Conservation (phyloP, 2,113 vertebrate genomes). For the Talpa occidentalis region DNA sequence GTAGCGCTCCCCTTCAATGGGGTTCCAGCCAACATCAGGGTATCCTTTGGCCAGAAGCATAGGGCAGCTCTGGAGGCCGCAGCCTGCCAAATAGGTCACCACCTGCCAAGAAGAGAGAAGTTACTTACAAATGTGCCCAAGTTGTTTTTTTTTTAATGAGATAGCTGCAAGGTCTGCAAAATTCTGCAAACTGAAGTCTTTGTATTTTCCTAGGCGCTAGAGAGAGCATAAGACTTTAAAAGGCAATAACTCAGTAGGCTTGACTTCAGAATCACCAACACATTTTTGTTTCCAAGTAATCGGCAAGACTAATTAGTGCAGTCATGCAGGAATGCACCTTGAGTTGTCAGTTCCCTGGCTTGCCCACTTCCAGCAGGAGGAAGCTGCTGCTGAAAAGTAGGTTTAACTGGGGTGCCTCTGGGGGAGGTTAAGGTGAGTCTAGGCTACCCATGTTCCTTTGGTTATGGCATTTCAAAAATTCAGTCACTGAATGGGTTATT, state of each 20-base stretch:
- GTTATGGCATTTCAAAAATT: neutral
- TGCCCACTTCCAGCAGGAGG: neutral
- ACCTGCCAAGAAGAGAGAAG: constrained; percentile 87
- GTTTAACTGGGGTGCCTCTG: neutral
- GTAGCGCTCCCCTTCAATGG: constrained; percentile 98
- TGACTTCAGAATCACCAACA: neutral
- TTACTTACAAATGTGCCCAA: neutral
- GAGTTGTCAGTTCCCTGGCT: neutral
- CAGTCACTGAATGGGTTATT: neutral
- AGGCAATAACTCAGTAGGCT: neutral
- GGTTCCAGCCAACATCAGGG: constrained; percentile 98
- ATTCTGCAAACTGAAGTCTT: neutral
- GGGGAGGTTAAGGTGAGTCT: neutral
- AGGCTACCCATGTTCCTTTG: neutral
- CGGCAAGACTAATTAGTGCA: neutral
- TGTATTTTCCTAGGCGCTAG: constrained; percentile 23
- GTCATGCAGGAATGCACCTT: neutral
- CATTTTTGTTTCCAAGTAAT: constrained; percentile 24
- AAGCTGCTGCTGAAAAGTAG: neutral
- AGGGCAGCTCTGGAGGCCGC: constrained; percentile 97
- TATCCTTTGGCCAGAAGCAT: constrained; percentile 97
- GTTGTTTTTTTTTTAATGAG: neutral
- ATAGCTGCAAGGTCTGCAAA: neutral
- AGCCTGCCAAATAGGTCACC: constrained; percentile 97
- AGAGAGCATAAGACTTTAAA: neutral